Base-by-base conservation (phyloP, 2,797 vertebrate species). In the Peromyscus nudipes region DNA sequence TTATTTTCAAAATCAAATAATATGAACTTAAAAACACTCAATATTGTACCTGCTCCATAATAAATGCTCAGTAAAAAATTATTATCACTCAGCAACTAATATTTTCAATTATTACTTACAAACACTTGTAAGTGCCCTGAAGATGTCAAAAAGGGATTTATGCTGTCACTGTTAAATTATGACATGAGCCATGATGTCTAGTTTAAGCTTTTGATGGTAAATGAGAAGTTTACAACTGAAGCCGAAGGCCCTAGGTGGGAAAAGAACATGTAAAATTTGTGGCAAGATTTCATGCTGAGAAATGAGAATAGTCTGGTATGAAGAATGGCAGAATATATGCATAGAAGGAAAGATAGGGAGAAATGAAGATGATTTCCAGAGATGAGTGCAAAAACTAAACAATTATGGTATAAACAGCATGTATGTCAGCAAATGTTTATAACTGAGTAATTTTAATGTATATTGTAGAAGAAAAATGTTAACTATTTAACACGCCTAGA, bases 171-270 rank as follows among this genome's bases (percentile, higher is more conserved):
- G 29, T 17, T 13, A 81, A 64, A 43, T 19, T 92, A 9, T 81
- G 57, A 43, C 29, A 67, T n/a, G 67, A 71, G 8, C 19, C 23
- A 77, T 27, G n/a, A n/a, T 12, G 52, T 27, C 5, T 57, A 4
- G 57, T n/a, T 85, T 80, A 77, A 46, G n/a, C 57, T 79, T 87
- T 46, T 46, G 76, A 40, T 75, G 31, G 65, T 52, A 96, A 92
- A 19, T 31, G 67, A 0, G 49, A 73, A 60, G 10, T 77, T 71
- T 64, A 34, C 75, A 76, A 89, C 9, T 49, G 13, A 76, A 89
- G 11, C 60, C 4, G 43, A 83, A 77, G 19, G 13, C 13, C 73
- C 27, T 89, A 79, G 11, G 6, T 37, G 9, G 34, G 4, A 82
- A 65, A 71, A n/a, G 3, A 27, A 3, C 12, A 7, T 13, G 46